A percentile compares a stretch with the other conserved stretches of the same genome.
These are phyloP conservation scores for Potorous gilbertii DNA, from an alignment of 2,797 vertebrate species.

Conservation along the genomic window DNA sequence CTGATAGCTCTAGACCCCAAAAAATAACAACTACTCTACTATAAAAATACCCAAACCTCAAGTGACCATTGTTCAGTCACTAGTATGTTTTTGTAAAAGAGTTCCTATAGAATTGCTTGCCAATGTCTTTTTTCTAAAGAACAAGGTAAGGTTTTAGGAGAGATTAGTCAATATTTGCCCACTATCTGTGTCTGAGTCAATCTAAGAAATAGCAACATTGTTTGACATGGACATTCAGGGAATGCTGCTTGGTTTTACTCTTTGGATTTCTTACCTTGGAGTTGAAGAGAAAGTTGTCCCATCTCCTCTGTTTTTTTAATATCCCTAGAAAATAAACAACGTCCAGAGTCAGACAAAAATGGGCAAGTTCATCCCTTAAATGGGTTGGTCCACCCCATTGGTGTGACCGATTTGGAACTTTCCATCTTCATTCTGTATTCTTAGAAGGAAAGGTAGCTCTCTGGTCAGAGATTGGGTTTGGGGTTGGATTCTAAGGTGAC, in stretches of 20 bases:
- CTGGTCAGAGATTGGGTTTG: neutral
- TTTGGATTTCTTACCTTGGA: constrained; percentile 34
- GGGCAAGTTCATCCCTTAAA: neutral
- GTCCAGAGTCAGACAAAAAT: constrained; percentile 41
- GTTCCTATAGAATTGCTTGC: neutral
- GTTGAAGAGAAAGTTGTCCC: constrained; percentile 45
- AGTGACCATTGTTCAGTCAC: neutral
- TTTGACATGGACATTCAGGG: neutral
- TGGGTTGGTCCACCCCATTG: neutral
- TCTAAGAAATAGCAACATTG: neutral
- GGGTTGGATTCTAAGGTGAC: neutral
- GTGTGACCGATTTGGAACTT: neutral
- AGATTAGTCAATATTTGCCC: neutral
- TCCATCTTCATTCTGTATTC: neutral
- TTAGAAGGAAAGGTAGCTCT: neutral
- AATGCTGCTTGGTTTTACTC: rapidly evolving
- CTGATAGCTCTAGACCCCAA: neutral
- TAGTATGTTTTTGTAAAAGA: neutral
- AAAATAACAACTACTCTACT: neutral
- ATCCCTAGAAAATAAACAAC: constrained; percentile 60
- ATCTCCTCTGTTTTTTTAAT: constrained; percentile 60
- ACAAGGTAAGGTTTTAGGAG: neutral
- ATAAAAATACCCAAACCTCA: neutral
- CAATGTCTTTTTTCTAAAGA: neutral
- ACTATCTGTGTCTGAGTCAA: neutral